phyloP scores from a whole-genome alignment of 2,113 vertebrate genomes.

The Tupaia chinensis region DNA sequence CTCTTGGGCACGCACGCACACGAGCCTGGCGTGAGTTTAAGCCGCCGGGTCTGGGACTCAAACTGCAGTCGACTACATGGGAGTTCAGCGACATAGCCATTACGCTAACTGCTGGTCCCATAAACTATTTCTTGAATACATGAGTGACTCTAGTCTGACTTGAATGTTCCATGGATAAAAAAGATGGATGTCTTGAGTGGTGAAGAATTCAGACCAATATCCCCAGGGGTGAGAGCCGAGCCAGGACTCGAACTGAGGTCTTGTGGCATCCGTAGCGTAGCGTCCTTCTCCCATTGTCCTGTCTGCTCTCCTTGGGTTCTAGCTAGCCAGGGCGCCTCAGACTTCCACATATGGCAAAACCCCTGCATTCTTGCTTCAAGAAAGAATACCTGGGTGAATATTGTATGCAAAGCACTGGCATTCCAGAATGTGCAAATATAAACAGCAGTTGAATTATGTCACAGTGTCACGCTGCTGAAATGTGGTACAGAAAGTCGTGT shows the following conservation, averaged over 20 bases:
- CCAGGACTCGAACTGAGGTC: too few relatives aligned
- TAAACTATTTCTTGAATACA: not conserved
- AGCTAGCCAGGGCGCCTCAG: not conserved
- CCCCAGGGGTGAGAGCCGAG: not conserved
- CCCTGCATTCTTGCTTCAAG: not conserved
- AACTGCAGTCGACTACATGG: too few relatives aligned
- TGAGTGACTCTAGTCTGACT: not conserved
- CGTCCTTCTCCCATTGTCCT: not conserved
- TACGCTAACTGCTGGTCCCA: too few relatives aligned
- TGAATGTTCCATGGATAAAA: not conserved
- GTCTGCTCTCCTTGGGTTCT: not conserved
- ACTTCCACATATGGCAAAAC: not conserved
- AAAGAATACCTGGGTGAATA: too few relatives aligned
- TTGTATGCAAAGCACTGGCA: not conserved
- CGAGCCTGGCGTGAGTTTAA: too few relatives aligned
- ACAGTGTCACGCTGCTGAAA: not conserved
- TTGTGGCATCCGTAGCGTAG: rapidly evolving
- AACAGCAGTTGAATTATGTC: too few relatives aligned
- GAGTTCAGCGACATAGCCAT: too few relatives aligned
- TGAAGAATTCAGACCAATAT: not conserved
- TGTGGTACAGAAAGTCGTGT: too few relatives aligned
- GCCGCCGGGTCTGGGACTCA: too few relatives aligned
- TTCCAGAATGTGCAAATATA: not conserved
- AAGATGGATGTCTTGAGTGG: too few relatives aligned
- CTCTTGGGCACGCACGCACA: too few relatives aligned